A percentile compares a stretch with the other conserved stretches of the same genome.
Evolutionary conservation across 2,113 vertebrate genomes (phyloP).

Genomic region (Menidia beryllina): DNA sequence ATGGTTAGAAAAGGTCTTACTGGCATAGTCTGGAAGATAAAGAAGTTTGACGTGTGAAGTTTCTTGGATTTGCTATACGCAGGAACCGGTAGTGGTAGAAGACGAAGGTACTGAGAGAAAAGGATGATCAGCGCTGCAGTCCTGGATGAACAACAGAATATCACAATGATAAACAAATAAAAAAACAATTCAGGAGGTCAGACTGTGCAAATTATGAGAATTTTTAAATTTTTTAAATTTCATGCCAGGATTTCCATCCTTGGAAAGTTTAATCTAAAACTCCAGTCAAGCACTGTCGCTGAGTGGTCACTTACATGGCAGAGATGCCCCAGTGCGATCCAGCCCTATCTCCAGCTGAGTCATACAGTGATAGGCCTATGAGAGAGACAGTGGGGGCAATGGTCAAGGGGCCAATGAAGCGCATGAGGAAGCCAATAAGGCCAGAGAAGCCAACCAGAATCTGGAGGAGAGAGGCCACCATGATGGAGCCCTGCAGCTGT

Average conservation of each 20-base stretch:
- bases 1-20: slow-evolving; percentile 63
- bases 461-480: slow-evolving; percentile 93
- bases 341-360: slow-evolving; percentile 83
- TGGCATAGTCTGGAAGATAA: slow-evolving; percentile 92
- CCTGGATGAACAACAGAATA: slow-evolving; percentile 75
- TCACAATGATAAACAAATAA: neutral
- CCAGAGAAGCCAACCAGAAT: slow-evolving; percentile 93
- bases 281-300: neutral
- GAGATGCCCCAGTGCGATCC: slow-evolving; percentile 94
- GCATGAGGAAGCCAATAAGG: slow-evolving; percentile 91
- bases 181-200: neutral
- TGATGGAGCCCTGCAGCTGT: slow-evolving; percentile 93
- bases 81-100: slow-evolving; percentile 83
- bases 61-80: slow-evolving; percentile 83
- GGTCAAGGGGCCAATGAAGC: slow-evolving; percentile 92
- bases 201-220: neutral
- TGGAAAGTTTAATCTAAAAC: neutral
- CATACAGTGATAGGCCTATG: slow-evolving; percentile 90
- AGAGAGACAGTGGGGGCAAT: slow-evolving; percentile 94
- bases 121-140: slow-evolving; percentile 88
- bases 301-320: slow-evolving; percentile 80
- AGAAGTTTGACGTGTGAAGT: slow-evolving; percentile 79
- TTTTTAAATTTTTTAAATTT: neutral
- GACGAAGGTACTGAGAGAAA: slow-evolving; percentile 95
- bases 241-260: neutral